Base-by-base conservation (phyloP, 1,140 invertebrate genomes). In the Eumaeus atala region DNA sequence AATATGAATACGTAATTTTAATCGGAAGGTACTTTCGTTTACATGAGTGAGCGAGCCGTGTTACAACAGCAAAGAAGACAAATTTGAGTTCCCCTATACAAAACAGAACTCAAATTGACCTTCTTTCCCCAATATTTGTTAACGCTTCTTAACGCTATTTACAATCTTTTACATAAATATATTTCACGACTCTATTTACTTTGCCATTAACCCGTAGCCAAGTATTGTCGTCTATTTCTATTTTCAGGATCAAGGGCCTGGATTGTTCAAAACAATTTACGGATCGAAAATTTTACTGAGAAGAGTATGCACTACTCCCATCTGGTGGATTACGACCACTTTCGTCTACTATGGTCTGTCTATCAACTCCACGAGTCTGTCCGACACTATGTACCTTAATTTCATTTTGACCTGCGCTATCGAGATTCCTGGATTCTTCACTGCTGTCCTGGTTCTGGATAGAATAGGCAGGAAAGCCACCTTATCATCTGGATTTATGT, bases 271-370 rank as follows among this genome's bases (percentile, higher is more conserved):
- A 9, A 77, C 89, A 47, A 89, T 92, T 6, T 77, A 92, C 12
- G 89, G 87, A 38, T 87, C 92, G 0, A 77, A 73, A 1, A 85
- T 89, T 9, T 89, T 92, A 53, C 65, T 93, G 54, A 88, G 91
- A 62, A 88, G 92, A 37, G 86, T 94, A 14, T 77, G 91, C 11
- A 91, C 91, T 11, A 92, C 92, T 34, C 92, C 90, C 17, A 89
- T 93, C 67, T 94, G 90, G 85, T 95, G 92, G 92, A 89, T 93
- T 14, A 91, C 92, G 0, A 91, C 92, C 60, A 91, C 92, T 0
- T 91, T 95, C 60, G 90, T 95, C 1, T 96, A 95, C 77, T 96
- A 95, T 67, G 95, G 94, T 0, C 75, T 96, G 1, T 94, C 94
- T 6, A 89, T 96, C 40, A 95, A 95, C 74, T 92, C 94, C 0